Percentiles rank a stretch among this genome's conserved stretches.
phyloP scores from a whole-genome alignment of 2,113 vertebrate genomes.

The Sigmodon hispidus region DNA sequence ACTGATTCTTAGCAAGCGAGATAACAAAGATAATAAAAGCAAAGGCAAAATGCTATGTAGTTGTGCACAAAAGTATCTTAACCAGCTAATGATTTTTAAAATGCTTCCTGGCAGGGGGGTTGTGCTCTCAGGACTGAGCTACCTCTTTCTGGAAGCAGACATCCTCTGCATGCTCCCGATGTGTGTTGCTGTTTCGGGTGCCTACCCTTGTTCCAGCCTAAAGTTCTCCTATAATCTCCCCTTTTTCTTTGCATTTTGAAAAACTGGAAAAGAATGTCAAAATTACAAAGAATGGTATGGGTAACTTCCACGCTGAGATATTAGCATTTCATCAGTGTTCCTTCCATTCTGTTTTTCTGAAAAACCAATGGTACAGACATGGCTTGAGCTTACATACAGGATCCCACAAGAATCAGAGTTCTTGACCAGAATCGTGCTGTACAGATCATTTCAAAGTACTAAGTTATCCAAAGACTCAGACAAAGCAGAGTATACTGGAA shows the following conservation, averaged over 20 bases:
- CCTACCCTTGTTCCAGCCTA: not conserved
- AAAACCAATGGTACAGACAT: not conserved
- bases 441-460: not conserved
- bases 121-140: not conserved
- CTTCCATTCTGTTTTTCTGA: not conserved
- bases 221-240: not conserved
- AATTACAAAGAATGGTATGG: not conserved
- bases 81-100: not conserved
- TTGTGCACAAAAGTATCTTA: not conserved
- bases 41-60: not conserved
- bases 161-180: not conserved
- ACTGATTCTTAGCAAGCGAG: not conserved
- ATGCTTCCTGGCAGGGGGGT: not conserved
- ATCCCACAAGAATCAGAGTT: not conserved
- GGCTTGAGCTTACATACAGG: not conserved
- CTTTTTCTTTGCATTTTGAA: not conserved
- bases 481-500: not conserved
- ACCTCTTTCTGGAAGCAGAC: not conserved
- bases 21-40: not conserved
- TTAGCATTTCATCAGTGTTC: not conserved
- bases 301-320: not conserved
- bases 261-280: constrained; percentile 14
- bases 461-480: not conserved
- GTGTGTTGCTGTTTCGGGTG: not conserved
- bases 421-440: not conserved